Base-by-base conservation (phyloP, 2,113 vertebrate species). In the Mugil cephalus region DNA sequence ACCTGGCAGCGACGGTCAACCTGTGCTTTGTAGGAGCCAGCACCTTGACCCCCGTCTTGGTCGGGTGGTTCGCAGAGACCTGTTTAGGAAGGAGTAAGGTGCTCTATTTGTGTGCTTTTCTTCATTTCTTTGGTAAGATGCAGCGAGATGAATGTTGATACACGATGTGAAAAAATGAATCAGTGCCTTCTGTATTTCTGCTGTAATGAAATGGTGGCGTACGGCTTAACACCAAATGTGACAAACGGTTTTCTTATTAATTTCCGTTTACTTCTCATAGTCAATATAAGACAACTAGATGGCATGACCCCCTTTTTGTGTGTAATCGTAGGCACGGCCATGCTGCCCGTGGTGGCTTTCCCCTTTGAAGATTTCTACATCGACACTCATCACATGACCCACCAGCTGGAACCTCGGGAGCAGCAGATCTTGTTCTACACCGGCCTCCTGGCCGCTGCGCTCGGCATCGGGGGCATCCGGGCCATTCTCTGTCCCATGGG, bases 71-170 rank as follows among this genome's bases (percentile, higher is more conserved):
- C 12, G 94, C 95, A 0, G 95, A 97, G 8, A 88, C 90, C 61
- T 95, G 87, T 0, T 60, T 96, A 34, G 94, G 93, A 47, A 94
- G 96, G 84, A 92, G 76, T 77, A 96, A 92, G 36, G 92, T 96
- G 65, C 86, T 96, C 4, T 97, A 94, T 59, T 11, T 95, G 69
- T 97, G 95, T 71, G 89, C 93, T 56, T 84, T 95, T 69, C 95
- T 98, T 3, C 97, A 98, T 80, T 95, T 98, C 83, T 89, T 96
- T 80, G 97, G 98, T 98, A 90, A 94, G 96, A 77, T 1, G 52
- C 6, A 40, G 19, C 14, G n/a, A n/a, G 7, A 35, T 9, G 7
- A 30, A 30, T 30, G 21, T 43, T 74, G 2, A 39, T 51, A 18
- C 1, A 8, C 14, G 17, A 30, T 30, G 24, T 30, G 24, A 30